phyloP scores from a whole-genome alignment of 2,888 invertebrate genomes.

The Barypeithes pellucidus region DNA sequence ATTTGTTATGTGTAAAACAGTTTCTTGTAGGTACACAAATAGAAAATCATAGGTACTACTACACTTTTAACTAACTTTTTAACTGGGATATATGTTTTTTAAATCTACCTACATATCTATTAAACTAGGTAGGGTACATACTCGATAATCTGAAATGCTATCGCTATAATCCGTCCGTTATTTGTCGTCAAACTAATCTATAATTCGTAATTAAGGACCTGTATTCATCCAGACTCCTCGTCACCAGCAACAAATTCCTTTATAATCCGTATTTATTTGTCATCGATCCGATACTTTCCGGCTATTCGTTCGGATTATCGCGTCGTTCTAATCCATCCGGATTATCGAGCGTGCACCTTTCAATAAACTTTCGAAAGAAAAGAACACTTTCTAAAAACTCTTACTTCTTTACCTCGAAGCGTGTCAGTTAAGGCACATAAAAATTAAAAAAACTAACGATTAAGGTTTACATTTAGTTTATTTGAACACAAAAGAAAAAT shows the following conservation, averaged over 20 bases:
- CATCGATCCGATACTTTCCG: no score
- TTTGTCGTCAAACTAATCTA: no score
- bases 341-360: neutral
- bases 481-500: constrained; percentile 49
- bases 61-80: constrained; percentile 1
- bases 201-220: no score
- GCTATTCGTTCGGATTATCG: no score
- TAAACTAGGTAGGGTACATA: neutral
- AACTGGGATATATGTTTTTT: constrained; percentile 11
- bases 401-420: constrained; percentile 18
- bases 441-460: constrained; percentile 33
- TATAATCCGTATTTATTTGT: no score
- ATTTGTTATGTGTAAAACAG: constrained; percentile 39
- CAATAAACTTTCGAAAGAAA: constrained; percentile 17
- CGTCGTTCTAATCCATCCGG: no score
- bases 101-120: constrained; percentile 16
- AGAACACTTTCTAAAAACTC: constrained; percentile 9
- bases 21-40: constrained; percentile 32
- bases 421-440: constrained; percentile 33
- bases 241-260: no score
- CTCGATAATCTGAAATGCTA: no score
- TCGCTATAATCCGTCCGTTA: no score
- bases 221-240: no score
- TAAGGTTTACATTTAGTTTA: constrained; percentile 41
- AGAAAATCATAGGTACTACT: constrained; percentile 31